Evolutionary conservation across 2,113 vertebrate species (phyloP), one percentile per base, ranked within the genome.

Genomic region (Microcebus jonahi): DNA sequence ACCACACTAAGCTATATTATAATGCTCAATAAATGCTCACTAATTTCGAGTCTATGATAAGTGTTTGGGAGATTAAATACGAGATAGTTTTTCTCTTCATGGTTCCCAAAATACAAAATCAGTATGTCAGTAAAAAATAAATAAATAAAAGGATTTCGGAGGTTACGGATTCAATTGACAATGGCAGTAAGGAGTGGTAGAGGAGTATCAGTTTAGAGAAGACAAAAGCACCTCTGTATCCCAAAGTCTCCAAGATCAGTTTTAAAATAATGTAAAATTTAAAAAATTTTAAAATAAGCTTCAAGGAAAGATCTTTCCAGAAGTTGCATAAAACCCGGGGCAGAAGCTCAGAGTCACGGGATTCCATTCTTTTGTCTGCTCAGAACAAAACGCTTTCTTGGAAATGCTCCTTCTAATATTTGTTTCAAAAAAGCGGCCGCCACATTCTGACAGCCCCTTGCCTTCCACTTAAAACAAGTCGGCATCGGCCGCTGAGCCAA

Each of bases 181-280:
- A 55, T 70, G 25, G 20, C 27, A 71, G 31, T 70, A 45, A 90
- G 29, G 48, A 18, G 9, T 39, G 17, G 13, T 45, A 91, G 34
- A 82, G 31, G 4, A 89, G 21, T 45, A 68, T 61, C 12, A 15
- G n/a, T 75, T 57, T 39, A n/a, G 63, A 61, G 55, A 94, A 94
- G 42, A 88, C 4, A 75, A 73, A 81, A 75, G 29, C 20, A 70
- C 70, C 14, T 59, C 34, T 73, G 82, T 20, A 79, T 23, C n/a
- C 39, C 83, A 8, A 39, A 80, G 87, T 88, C 36, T 73, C n/a
- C 63, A 85, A 50, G 11, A 15, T 89, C 61, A 61, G 11, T 91
- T 93, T 92, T 73, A n/a, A 84, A 92, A 83, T 94, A 90, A 90
- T 13, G 10, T 70, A n/a, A n/a, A n/a, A n/a, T n/a, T n/a, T n/a